phyloP scores from a whole-genome alignment of 2,797 vertebrate genomes.

The Micropoecilia bifurca region DNA sequence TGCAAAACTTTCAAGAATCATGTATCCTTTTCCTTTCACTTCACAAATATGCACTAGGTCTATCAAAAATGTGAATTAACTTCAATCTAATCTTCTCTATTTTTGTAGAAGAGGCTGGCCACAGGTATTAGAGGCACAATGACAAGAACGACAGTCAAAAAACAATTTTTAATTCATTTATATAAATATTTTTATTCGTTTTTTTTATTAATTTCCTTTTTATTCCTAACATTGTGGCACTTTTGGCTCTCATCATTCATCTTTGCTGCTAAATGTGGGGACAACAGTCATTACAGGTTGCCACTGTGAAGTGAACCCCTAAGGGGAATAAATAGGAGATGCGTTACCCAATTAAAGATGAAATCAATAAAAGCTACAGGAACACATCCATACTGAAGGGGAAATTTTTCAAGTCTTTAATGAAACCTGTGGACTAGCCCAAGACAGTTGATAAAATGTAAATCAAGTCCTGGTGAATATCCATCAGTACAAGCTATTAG shows the following conservation, averaged over 20 bases:
- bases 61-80: background rate
- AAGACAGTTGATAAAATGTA: background rate
- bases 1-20: background rate
- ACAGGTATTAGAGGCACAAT: background rate
- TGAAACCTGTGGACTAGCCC: conserved; percentile 48
- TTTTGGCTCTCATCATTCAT: background rate
- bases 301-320: conserved; percentile 43
- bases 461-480: background rate
- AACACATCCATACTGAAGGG: conserved; percentile 58
- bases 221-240: background rate
- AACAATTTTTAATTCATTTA: too few relatives aligned
- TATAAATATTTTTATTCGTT: background rate
- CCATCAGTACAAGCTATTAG: background rate
- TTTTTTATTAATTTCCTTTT: background rate
- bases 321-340: conserved; percentile 33
- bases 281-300: conserved; percentile 47
- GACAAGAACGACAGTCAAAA: background rate
- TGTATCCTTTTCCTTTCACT: background rate
- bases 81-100: background rate
- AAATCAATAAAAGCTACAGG: conserved; percentile 62
- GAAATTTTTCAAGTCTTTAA: conserved; percentile 26
- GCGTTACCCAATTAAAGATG: conserved; percentile 45
- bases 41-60: background rate
- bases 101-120: background rate
- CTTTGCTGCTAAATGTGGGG: conserved; percentile 44